phyloP scores from a whole-genome alignment of 2,113 vertebrate genomes.

The Dipodomys stephensi region DNA sequence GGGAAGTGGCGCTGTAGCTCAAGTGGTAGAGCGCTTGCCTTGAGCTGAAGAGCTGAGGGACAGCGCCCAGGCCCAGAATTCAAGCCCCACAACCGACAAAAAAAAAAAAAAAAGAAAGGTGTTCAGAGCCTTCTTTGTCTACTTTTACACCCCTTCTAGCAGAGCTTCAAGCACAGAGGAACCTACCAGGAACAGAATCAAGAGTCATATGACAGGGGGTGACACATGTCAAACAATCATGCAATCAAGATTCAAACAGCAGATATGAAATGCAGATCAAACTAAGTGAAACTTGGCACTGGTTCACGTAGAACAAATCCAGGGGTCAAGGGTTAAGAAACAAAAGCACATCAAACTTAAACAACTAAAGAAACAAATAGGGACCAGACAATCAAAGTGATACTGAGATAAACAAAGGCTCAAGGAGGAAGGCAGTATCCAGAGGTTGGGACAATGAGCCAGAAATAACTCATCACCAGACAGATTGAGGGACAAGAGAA shows the following conservation, averaged over 20 bases:
- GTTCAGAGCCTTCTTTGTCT: background rate
- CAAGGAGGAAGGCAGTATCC: background rate
- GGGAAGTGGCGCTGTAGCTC: too few relatives aligned
- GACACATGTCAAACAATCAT: background rate
- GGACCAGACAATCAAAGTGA: slow-evolving; percentile 13
- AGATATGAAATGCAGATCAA: background rate
- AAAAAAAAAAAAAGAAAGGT: too few relatives aligned
- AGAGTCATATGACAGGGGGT: background rate
- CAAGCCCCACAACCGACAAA: too few relatives aligned
- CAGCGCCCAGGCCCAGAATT: too few relatives aligned
- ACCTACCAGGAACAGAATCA: background rate
- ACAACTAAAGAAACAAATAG: slow-evolving; percentile 21
- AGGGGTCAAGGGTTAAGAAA: background rate
- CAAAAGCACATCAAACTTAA: slow-evolving; percentile 11
- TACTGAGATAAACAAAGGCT: slow-evolving; percentile 40
- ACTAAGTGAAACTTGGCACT: background rate
- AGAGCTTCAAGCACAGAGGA: background rate
- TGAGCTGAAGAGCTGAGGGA: too few relatives aligned
- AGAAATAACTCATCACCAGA: slow-evolving; percentile 52
- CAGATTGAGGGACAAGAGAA: background rate
- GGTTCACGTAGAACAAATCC: background rate
- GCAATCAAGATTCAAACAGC: background rate
- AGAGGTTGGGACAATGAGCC: slow-evolving; percentile 21
- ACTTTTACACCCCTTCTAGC: background rate
- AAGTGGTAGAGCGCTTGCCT: too few relatives aligned